phyloP scores from a whole-genome alignment of 2,113 vertebrate genomes.

The Glaucomys volans region DNA sequence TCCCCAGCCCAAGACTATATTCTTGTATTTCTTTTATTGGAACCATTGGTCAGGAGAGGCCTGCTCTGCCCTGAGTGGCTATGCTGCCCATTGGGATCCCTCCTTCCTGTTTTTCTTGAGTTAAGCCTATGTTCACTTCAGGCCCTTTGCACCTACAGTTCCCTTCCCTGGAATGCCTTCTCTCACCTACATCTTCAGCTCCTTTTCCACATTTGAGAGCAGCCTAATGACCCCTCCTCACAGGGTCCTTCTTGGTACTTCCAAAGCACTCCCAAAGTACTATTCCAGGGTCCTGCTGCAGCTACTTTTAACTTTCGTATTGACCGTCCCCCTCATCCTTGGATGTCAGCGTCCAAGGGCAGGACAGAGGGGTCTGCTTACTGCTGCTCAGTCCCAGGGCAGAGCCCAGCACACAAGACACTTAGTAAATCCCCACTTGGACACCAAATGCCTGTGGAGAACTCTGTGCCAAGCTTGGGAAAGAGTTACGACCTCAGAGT shows the following conservation, averaged over 20 bases:
- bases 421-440: not conserved
- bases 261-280: not conserved
- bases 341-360: accelerated
- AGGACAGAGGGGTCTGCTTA: not conserved
- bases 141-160: not conserved
- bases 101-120: not conserved
- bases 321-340: accelerated
- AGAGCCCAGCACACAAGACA: not conserved
- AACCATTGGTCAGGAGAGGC: not conserved
- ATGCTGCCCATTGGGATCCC: too few species aligned
- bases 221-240: not conserved
- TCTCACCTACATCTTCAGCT: not conserved
- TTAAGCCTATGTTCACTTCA: not conserved
- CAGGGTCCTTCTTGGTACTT: not conserved
- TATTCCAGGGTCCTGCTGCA: too few species aligned
- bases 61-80: not conserved
- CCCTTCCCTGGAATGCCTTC: not conserved
- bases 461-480: not conserved
- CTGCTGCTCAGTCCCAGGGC: not conserved
- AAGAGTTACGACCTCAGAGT: not conserved
- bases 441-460: not conserved
- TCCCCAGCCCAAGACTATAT: too few species aligned
- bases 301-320: not conserved
- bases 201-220: not conserved
- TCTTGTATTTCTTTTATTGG: not conserved